Evolutionary conservation across 2,797 vertebrate genomes (phyloP), one percentile per base, ranked within the genome.

Genomic region (Petrocephalus schoutedeni): DNA sequence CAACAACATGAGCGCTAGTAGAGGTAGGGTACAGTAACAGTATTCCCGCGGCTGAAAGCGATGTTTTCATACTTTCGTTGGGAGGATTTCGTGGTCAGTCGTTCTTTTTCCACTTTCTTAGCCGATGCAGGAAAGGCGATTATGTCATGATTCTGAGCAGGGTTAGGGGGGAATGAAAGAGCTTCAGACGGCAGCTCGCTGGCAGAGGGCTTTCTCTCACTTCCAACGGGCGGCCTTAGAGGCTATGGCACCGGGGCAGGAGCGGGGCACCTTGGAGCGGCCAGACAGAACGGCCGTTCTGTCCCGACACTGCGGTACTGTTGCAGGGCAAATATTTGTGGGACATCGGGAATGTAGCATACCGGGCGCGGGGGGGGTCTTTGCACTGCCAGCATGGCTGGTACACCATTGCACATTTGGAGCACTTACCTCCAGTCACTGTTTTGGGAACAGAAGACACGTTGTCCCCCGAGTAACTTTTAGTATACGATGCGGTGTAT

Each of bases 321-420:
- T 91, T 92, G 85, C 54, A 87, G 51, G 77, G 88, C 77, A 90
- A 86, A 90, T 91, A 88, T 92, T 91, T 90, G 90, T 90, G 88
- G 90, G 89, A 90, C 84, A 88, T 87, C 54, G 87, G 90, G 89
- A 90, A 91, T 91, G 89, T 88, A 86, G 16, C 74, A 91, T 57
- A 88, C 77, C 53, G 61, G 45, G 82, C 32, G 28, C 3, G 7
- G 36, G n/a, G 21, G 58, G 8, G 61, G 3, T 32, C 4, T 10
- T 67, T 45, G 4, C 3, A 3, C 77, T 89, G 88, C 89, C 87
- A 89, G 83, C 77, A 80, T 90, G 58, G 88, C 51, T 64, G 61
- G 85, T 85, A 88, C 85, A 87, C 41, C 83, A 85, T 77, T 86
- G 59, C 86, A 88, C 21, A 58, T 82, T 88, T 87, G 57, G 19